phyloP scores from a whole-genome alignment of 2,888 invertebrate genomes.

The Heteromyza rotundicornis region DNA sequence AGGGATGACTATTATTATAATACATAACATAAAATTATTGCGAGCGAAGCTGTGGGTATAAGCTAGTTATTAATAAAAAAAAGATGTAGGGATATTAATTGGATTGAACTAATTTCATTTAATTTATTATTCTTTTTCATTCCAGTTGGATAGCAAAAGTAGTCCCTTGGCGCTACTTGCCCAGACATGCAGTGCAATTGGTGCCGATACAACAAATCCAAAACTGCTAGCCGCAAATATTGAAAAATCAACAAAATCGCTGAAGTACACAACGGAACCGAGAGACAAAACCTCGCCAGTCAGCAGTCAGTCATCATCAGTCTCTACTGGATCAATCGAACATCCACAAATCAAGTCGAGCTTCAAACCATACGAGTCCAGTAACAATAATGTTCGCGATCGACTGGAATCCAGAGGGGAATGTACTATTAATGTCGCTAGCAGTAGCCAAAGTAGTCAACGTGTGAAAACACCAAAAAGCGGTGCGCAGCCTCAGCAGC shows the following conservation, averaged over 20 bases:
- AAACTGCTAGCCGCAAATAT: constrained; percentile 77
- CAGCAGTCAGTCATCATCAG: constrained; percentile 60
- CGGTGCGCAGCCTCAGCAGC: constrained; percentile 23
- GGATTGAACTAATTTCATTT: too few species aligned
- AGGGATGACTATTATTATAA: too few species aligned
- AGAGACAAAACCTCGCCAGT: constrained; percentile 70
- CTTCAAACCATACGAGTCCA: constrained; percentile 81
- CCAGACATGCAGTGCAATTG: constrained; percentile 97
- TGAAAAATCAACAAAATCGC: constrained; percentile 70
- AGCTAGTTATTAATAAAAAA: too few species aligned
- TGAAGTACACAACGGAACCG: constrained; percentile 61
- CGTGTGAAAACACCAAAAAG: constrained; percentile 56
- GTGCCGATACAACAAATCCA: constrained; percentile 83
- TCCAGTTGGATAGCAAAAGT: constrained; percentile 96
- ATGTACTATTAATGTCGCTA: constrained; percentile 36
- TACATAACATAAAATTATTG: too few species aligned
- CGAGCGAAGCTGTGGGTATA: too few species aligned
- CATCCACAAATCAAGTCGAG: constrained; percentile 64
- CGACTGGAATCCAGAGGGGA: constrained; percentile 52
- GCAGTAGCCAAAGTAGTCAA: constrained; percentile 24
- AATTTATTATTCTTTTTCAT: too few species aligned
- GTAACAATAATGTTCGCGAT: constrained; percentile 65
- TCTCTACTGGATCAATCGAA: constrained; percentile 63
- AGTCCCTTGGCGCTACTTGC: constrained; percentile 94
- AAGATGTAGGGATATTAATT: too few species aligned